Base-by-base conservation (phyloP, 2,888 invertebrate genomes). In the Apeira syringaria region DNA sequence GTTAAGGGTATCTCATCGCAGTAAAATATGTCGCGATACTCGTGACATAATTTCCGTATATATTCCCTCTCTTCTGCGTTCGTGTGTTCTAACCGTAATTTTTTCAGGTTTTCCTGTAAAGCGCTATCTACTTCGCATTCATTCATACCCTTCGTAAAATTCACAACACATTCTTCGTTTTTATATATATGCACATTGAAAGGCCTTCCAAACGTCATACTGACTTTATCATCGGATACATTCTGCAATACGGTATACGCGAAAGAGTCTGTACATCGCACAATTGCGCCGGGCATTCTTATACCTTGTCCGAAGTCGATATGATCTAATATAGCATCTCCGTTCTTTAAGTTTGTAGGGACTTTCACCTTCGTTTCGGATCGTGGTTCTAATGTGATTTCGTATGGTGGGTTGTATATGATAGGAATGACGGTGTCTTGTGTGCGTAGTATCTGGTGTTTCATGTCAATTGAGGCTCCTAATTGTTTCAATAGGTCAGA, bases 211-310 rank as follows among this genome's bases (percentile, higher is more conserved):
- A 26, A 10, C 5, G 9, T 26, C 9, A 26, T 3, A 5, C n/a
- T 26, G 1, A 10, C 5, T 11, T 6, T 1, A 15, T 34, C n/a
- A 6, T 28, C n/a, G 0, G 15, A 29, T 5, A 5, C 2, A 9
- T 17, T 29, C n/a, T 15, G 29, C 12, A 29, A 3, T 8, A 8
- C 7, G 1, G 15, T 29, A 2, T n/a, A 8, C 4, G 29, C 29
- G 9, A 40, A 55, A 0, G 38, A 48, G 12, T 55, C 32, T 0
- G 9, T 5, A 20, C 53, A 49, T 5, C 36, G 47, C 2, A 55
- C 47, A 6, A 55, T 1, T 0, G 58, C 54, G 3, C 28, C 27
- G 0, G 60, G 57, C 53, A 55, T 60, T 22, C 55, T 18, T 2
- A 57, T 43, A 0, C 53, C 54, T 8, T 46, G 20, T 1, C 22